Base-by-base conservation (phyloP, 2,888 invertebrate genomes). In the Luffia ferchaultella region DNA sequence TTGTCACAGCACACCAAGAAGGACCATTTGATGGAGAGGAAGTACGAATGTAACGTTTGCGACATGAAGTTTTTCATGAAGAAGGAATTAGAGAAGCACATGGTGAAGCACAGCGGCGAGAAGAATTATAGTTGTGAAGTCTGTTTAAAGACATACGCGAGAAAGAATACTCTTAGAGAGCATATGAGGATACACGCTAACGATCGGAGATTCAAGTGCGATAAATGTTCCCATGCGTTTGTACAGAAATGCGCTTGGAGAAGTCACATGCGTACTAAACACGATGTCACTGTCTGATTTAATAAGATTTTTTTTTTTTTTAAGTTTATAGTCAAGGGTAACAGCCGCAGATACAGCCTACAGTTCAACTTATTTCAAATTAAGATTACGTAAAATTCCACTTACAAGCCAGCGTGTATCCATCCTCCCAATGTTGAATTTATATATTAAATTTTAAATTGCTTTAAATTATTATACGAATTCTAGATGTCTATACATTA, bases 121-220 rank as follows among this genome's bases (percentile, higher is more conserved):
- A 60, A 73, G 15, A 73, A 77, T 0, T 76, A 70, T 42, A 73
- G 76, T 40, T 82, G 82, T 52, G 67, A 60, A 0, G 73, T 79
- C 0, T 43, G 17, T n/a, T 43, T 43, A 7, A 43, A 80, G 18
- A 70, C 80, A 0, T 82, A 79, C 44, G 79, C 80, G 0, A 66
- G 82, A 18, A 79, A 77, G 54, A 80, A 80, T 42, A 82, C 80
- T 0, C 50, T 82, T 5, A 56, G 74, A 1, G 78, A 80, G 48
- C 80, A 82, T 57, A 75, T 80, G 76, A 42, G 79, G n/a, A 80
- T 80, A 2, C 82, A 82, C 51, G 75, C 77, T 50, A 77, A 82
- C 51, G 80, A 80, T 54, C 70, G 76, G 40, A 52, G 80, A 2
- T 80, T 80, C 17, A 77, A 76, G 42, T 82, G 82, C 45, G 74